phyloP scores from a whole-genome alignment of 2,113 vertebrate genomes.

The Embiotoca jacksoni region DNA sequence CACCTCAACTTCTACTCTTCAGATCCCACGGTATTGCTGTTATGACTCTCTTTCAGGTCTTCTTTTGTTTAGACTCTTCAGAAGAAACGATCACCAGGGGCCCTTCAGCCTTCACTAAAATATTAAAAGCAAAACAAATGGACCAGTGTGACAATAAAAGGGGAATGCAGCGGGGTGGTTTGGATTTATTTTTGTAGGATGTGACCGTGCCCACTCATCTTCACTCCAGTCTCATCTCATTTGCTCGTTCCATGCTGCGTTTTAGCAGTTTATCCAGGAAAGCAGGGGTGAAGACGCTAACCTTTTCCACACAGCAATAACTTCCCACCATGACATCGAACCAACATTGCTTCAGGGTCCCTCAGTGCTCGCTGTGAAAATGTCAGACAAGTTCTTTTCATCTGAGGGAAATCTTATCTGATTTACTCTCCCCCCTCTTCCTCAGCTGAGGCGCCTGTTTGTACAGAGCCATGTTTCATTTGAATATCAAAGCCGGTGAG shows the following conservation, averaged over 20 bases:
- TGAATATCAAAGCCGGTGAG: conserved; percentile 82
- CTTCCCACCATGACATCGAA: conserved; percentile 81
- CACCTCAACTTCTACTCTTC: conserved; percentile 14
- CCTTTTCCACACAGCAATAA: conserved; percentile 78
- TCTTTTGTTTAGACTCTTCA: conserved; percentile 50
- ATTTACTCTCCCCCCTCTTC: conserved; percentile 73
- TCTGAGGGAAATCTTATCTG: conserved; percentile 78
- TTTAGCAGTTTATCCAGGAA: conserved; percentile 68
- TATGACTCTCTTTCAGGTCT: conserved; percentile 24
- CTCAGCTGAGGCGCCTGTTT: conserved; percentile 71
- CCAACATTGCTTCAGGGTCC: conserved; percentile 79
- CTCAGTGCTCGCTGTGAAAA: conserved; percentile 76
- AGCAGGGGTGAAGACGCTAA: conserved; percentile 76
- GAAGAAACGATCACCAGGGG: conserved; percentile 46
- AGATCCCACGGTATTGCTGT: conserved; percentile 42
- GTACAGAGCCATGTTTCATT: conserved; percentile 81
- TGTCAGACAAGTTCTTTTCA: conserved; percentile 81
- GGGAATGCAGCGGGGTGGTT: conserved; percentile 48
- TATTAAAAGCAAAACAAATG: conserved; percentile 71
- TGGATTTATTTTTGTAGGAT: conserved; percentile 64
- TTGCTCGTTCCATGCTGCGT: conserved; percentile 65
- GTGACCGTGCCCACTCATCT: conserved; percentile 63
- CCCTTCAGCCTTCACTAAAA: conserved; percentile 53
- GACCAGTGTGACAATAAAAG: conserved; percentile 67
- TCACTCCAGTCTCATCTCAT: conserved; percentile 50